These are phyloP conservation scores for Symphodus melops DNA, from an alignment of 2,113 vertebrate species.

Conservation along the genomic window DNA sequence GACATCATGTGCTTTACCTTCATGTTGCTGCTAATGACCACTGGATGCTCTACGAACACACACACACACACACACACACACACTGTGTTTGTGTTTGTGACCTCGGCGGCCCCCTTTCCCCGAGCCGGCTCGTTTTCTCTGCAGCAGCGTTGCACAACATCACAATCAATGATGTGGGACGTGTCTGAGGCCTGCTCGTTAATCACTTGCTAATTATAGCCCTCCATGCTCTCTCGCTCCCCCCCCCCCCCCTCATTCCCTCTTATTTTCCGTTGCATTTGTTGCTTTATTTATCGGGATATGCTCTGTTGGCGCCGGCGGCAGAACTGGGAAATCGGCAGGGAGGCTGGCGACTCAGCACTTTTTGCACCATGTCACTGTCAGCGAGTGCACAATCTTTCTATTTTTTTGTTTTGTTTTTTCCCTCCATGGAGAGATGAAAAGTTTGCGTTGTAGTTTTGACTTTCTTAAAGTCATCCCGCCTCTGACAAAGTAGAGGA, in stretches of 20 bases:
- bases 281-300: constrained; percentile 75
- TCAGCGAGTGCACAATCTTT: constrained; percentile 29
- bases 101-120: constrained; percentile 45
- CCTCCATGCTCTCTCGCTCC: constrained; percentile 31
- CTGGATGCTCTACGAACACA: constrained; percentile 37
- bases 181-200: constrained; percentile 76
- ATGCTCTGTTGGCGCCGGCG: constrained; percentile 44
- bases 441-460: constrained; percentile 58
- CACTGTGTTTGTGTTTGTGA: constrained; percentile 37
- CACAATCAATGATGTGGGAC: constrained; percentile 78
- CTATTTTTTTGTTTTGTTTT: constrained; percentile 17
- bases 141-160: constrained; percentile 67
- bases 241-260: neutral
- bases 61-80: no score
- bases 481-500: constrained; percentile 56
- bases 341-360: constrained; percentile 69
- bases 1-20: constrained; percentile 35
- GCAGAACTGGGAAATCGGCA: constrained; percentile 42
- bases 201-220: constrained; percentile 84
- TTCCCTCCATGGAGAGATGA: constrained; percentile 33
- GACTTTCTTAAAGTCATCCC: constrained; percentile 62
- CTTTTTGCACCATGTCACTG: constrained; percentile 53
- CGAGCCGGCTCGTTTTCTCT: constrained; percentile 59
- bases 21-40: constrained; percentile 43
- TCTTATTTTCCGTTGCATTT: constrained; percentile 64